Percentiles rank a stretch among this genome's conserved stretches.
Conservation (phyloP, 2,797 vertebrate genomes). For the Urocyon cinereoargenteus region DNA sequence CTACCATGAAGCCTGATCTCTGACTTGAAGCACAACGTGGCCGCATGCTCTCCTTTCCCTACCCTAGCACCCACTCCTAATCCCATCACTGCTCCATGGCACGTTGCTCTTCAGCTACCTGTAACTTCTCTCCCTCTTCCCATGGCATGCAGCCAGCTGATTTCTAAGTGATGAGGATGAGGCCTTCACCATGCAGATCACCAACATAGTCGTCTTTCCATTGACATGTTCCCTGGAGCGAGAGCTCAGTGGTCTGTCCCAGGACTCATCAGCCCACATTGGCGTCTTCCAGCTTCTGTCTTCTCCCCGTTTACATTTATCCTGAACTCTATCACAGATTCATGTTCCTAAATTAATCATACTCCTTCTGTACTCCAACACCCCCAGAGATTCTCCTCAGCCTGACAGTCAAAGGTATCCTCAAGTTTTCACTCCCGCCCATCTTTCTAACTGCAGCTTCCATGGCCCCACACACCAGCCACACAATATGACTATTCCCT, state of each 20-base stretch:
- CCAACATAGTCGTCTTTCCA: background rate
- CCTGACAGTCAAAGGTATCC: background rate
- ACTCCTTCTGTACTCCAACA: background rate
- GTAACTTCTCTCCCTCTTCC: background rate
- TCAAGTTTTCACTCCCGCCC: background rate
- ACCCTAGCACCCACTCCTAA: background rate
- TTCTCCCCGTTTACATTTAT: background rate
- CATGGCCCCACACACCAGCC: background rate
- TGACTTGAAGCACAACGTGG: background rate
- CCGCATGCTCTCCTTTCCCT: background rate
- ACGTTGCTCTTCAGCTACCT: background rate
- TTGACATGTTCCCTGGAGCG: accelerated
- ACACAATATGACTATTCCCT: background rate
- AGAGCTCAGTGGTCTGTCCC: accelerated
- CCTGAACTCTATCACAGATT: background rate
- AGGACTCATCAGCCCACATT: background rate
- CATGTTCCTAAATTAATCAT: background rate
- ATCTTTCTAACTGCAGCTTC: background rate
- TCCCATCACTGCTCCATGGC: background rate
- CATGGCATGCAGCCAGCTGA: background rate
- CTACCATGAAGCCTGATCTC: background rate
- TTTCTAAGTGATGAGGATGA: background rate
- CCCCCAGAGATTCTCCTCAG: background rate
- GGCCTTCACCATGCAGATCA: background rate
- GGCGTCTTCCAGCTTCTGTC: background rate